These are phyloP conservation scores for Drosophila busckii DNA, from an alignment of 1,140 invertebrate species.

Conservation along the genomic window DNA sequence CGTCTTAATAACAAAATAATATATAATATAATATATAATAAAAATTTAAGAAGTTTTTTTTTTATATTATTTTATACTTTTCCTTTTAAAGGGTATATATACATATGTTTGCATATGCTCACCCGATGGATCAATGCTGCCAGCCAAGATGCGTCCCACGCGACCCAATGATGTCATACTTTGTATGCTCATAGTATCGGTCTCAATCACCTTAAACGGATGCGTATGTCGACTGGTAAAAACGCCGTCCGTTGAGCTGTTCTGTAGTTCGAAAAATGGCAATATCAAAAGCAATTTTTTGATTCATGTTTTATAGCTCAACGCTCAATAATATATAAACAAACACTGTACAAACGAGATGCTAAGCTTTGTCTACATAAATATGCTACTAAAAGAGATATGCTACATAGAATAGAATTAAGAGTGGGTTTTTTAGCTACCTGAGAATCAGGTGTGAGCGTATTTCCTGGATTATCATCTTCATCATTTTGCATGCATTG, in stretches of 20 bases:
- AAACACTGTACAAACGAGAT: conserved; percentile 14
- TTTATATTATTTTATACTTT: too few species aligned
- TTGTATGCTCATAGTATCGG: conserved; percentile 91
- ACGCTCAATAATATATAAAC: background rate
- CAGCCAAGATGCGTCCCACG: conserved; percentile 87
- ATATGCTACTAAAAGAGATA: conserved; percentile 12
- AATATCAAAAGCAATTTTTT: too few species aligned
- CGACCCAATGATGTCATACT: conserved; percentile 91
- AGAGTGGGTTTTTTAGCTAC: conserved; percentile 80
- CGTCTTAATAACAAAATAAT: too few species aligned
- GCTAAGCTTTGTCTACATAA: conserved; percentile 4
- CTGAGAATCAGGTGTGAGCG: conserved; percentile 88
- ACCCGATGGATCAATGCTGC: conserved; percentile 81
- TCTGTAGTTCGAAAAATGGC: conserved; percentile 54
- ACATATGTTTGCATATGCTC: conserved; percentile 10
- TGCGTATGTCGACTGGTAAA: conserved; percentile 82
- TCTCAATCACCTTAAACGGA: conserved; percentile 90
- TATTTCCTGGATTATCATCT: conserved; percentile 83
- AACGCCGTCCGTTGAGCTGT: conserved; percentile 81
- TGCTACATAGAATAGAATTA: conserved; percentile 1
- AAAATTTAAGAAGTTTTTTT: too few species aligned
- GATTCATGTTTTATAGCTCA: too few species aligned
- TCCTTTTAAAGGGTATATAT: too few species aligned
- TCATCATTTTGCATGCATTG: conserved; percentile 91
- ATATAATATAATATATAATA: too few species aligned